phyloP scores from a whole-genome alignment of 1,140 invertebrate genomes.

The Heliconius melpomene region DNA sequence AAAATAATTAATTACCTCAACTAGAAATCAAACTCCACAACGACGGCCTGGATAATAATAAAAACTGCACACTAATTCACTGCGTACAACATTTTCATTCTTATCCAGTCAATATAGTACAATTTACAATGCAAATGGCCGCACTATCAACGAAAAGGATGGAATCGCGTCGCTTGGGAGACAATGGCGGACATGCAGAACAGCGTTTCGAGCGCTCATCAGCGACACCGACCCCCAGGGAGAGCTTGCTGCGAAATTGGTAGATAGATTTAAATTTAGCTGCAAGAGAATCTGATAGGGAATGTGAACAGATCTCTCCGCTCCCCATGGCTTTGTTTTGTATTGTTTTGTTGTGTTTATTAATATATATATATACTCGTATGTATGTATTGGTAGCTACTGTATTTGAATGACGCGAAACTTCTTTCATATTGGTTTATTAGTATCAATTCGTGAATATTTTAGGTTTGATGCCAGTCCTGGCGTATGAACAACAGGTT shows the following conservation, averaged over 20 bases:
- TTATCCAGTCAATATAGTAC: constrained; percentile 24
- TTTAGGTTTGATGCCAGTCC: no score
- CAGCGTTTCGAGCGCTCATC: constrained; percentile 48
- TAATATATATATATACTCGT: neutral
- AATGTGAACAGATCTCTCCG: neutral
- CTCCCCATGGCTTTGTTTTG: neutral
- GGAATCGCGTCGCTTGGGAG: constrained; percentile 38
- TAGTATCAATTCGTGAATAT: no score
- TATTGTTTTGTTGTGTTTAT: neutral
- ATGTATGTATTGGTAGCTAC: no score
- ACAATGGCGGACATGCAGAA: constrained; percentile 39
- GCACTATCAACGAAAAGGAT: constrained; percentile 41
- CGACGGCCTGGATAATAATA: neutral
- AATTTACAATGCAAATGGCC: constrained; percentile 43
- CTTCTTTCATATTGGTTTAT: no score
- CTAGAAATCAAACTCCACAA: no score
- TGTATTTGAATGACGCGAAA: no score
- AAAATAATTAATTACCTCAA: no score
- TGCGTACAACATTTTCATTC: neutral
- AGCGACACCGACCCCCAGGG: constrained; percentile 46
- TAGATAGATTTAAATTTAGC: constrained; percentile 46
- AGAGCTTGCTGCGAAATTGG: constrained; percentile 53
- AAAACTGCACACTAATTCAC: neutral
- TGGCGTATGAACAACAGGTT: no score
- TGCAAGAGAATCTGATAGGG: constrained; percentile 16